Evolutionary conservation across 2,797 vertebrate genomes (phyloP), one percentile per base, ranked within the genome.

Genomic region (Acanthurus leucopareius): DNA sequence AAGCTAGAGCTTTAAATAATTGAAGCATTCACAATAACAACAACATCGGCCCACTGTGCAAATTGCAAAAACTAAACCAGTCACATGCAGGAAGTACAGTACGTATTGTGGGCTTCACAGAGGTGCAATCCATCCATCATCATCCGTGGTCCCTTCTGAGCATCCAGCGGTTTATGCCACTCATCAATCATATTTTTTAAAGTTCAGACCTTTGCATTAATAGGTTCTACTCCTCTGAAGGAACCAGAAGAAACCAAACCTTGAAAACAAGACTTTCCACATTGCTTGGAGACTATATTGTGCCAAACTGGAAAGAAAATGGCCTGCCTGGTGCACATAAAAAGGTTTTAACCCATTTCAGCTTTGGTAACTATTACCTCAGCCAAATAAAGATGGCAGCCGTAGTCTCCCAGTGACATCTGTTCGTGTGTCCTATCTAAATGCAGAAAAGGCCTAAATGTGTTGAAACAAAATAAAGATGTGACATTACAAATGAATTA

Each of bases 221-320:
- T 25, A 10, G 53, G n/a, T 16, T 42, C 1, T 14, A 20, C 44
- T 77, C 22, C 32, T 9, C 17, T 32, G 20, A 62, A 47, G 48
- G 14, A n/a, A 38, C 1, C 7, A 35, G 9, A 40, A 56, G 22
- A 45, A 15, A 15, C 2, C 38, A 72, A 51, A 73, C 28, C 40
- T 47, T 45, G 4, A 76, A 53, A 65, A 42, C 0, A 42, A 62
- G 5, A 57, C n/a, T 71, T 67, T 71, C 15, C 49, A 72, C n/a
- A 53, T 60, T 69, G 13, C 17, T 10, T 20, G 11, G n/a, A 67
- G 44, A 45, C 20, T 17, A 6, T 17, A 6, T 40, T 38, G 5
- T 14, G 11, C 32, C 48, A 10, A 14, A 1, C 7, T 56, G 17
- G 13, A 40, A 14, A 22, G 16, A 45, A 7, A 67, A 74, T 28